Evolutionary conservation across 1,140 invertebrate genomes (phyloP).

Genomic region (Chrysoperla carnea): DNA sequence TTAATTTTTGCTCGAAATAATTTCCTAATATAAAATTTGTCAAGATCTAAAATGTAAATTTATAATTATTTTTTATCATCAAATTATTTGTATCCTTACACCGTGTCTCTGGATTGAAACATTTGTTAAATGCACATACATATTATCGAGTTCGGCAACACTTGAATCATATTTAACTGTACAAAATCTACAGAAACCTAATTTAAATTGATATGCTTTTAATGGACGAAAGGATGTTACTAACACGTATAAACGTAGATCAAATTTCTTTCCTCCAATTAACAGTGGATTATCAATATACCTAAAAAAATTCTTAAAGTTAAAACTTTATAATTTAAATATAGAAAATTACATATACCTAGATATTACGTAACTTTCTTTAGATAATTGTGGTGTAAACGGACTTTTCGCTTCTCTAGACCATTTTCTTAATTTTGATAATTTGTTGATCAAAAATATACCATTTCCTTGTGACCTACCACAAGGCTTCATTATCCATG

Average conservation of each 20-base stretch:
- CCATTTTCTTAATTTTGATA: conserved; percentile 78
- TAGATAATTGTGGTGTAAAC: conserved; percentile 64
- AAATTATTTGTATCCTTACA: conserved; percentile 28
- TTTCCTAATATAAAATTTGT: too few relatives aligned
- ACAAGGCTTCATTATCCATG: conserved; percentile 96
- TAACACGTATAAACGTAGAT: conserved; percentile 66
- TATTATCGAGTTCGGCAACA: conserved; percentile 60
- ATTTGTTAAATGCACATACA: conserved; percentile 77
- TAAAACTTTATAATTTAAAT: conserved; percentile 2
- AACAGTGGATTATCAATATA: conserved; percentile 73
- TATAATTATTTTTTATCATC: too few relatives aligned
- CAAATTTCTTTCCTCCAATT: conserved; percentile 83
- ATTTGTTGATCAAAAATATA: conserved; percentile 77
- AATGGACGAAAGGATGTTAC: conserved; percentile 75
- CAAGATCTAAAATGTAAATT: too few relatives aligned
- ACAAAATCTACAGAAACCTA: conserved; percentile 75
- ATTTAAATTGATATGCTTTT: conserved; percentile 52
- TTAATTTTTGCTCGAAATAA: too few relatives aligned
- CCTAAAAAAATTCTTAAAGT: conserved; percentile 23
- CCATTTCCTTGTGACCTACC: conserved; percentile 78
- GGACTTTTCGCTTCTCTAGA: conserved; percentile 64
- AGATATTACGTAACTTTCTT: conserved; percentile 84
- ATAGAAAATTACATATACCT: conserved; percentile 23
- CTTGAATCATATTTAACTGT: conserved; percentile 61
- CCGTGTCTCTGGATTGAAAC: conserved; percentile 78